Conservation (phyloP, 2,113 vertebrate species). For the Murina feae region DNA sequence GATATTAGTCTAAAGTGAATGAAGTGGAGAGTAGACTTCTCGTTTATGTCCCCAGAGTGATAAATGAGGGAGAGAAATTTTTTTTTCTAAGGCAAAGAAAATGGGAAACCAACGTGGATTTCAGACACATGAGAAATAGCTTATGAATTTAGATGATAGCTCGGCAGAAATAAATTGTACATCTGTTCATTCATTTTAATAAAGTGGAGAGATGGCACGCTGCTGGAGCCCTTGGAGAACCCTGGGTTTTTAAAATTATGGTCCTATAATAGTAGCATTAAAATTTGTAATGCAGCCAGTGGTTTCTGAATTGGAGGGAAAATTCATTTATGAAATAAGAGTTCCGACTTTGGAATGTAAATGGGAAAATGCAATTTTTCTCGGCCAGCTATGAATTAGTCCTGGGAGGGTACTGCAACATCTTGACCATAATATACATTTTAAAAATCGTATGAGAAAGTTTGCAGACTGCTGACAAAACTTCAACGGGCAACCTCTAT, state of each 20-base stretch:
- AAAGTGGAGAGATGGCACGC: slow-evolving; percentile 84
- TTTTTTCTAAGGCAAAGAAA: slow-evolving; percentile 78
- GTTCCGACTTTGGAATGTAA: slow-evolving; percentile 70
- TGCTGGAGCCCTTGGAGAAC: slow-evolving; percentile 77
- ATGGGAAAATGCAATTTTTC: slow-evolving; percentile 61
- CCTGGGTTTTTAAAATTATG: slow-evolving; percentile 80
- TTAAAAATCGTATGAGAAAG: slow-evolving; percentile 46
- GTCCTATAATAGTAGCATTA: slow-evolving; percentile 80
- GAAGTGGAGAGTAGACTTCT: slow-evolving; percentile 72
- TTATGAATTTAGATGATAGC: slow-evolving; percentile 89
- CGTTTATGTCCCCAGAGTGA: slow-evolving; percentile 76
- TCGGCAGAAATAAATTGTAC: slow-evolving; percentile 85
- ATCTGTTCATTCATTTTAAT: slow-evolving; percentile 91
- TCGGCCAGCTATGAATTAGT: slow-evolving; percentile 62
- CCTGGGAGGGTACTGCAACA: slow-evolving; percentile 35
- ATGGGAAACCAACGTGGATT: slow-evolving; percentile 80
- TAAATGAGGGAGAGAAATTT: slow-evolving; percentile 74
- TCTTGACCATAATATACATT: slow-evolving; percentile 52
- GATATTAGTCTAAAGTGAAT: slow-evolving; percentile 80
- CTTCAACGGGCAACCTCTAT: slow-evolving; percentile 34
- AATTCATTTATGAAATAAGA: slow-evolving; percentile 78
- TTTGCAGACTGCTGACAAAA: slow-evolving; percentile 58
- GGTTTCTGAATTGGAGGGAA: slow-evolving; percentile 77
- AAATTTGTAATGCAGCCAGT: slow-evolving; percentile 79
- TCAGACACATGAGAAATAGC: slow-evolving; percentile 86